Base-by-base conservation (phyloP, 2,113 vertebrate species). In the Pedionomus torquatus region DNA sequence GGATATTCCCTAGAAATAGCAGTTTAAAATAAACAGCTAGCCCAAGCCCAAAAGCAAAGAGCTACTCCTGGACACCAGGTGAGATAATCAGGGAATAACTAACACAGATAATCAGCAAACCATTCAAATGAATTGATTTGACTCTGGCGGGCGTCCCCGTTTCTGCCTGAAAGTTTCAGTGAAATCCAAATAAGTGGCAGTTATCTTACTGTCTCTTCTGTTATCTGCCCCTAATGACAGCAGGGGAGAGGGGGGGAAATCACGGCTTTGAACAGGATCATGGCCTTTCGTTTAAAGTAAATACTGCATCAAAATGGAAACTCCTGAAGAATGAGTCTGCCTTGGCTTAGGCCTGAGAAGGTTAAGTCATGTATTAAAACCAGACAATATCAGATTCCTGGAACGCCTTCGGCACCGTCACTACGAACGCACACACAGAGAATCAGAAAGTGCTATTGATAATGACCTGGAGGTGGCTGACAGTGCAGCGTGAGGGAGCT, bases 41-140 rank as follows among this genome's bases (percentile, higher is more conserved):
- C 39, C 30, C 24, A 69, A 86, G 61, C 70, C 70, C 51, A 83
- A 93, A 96, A 31, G 58, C 77, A 93, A 92, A 89, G 65, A 92
- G 10, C 49, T 87, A 82, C 43, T 81, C 64, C 68, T 80, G 77
- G 80, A 88, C 83, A 92, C 65, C 71, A 70, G 65, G 72, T 11
- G 79, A 98, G 98, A 97, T 97, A 96, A 94, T 75, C 77, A 87
- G 65, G 83, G 85, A 97, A 95, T 94, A 93, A 98, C 97, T 96
- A 98, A 98, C 98, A 98, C 96, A 98, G 93, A 95, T 97, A 98
- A 97, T 98, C 95, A 90, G 98, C 90, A 97, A 98, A 98, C 98
- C 82, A 98, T 98, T 98, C 96, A 95, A 97, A 97, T 95, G 31
- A 97, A 99, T 99, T 98, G 98, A 99, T 99, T 98, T 60, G 55